A percentile compares a stretch with the other conserved stretches of the same genome.
Conservation (phyloP, 2,888 invertebrate species). For the Mactromeris polynyma region DNA sequence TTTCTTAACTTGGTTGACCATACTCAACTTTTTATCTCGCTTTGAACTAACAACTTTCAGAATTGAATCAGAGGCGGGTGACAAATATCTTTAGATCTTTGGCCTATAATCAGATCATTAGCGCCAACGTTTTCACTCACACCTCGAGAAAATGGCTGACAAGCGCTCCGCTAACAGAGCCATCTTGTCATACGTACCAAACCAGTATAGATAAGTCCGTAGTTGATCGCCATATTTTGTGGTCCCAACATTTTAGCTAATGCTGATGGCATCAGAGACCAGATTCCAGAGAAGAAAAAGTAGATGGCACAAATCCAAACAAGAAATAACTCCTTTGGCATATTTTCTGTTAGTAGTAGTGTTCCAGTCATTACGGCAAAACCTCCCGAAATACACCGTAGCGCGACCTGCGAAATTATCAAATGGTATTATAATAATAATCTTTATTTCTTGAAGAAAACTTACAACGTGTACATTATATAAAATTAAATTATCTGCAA, state of each 20-base stretch:
- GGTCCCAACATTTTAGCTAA: conserved; percentile 44
- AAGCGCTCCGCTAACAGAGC: too few species aligned
- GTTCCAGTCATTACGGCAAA: conserved; percentile 6
- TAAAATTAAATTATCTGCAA: too few species aligned
- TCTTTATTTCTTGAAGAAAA: background rate
- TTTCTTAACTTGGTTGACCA: too few species aligned
- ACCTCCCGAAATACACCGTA: conserved; percentile 17
- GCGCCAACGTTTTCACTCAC: too few species aligned
- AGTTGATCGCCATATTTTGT: conserved; percentile 41
- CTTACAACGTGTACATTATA: too few species aligned
- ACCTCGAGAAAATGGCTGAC: too few species aligned
- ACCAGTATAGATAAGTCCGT: conserved; percentile 26
- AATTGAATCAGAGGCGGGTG: too few species aligned
- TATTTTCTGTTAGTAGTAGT: conserved; percentile 26
- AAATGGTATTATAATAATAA: too few species aligned
- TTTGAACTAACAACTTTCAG: too few species aligned
- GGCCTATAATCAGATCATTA: too few species aligned
- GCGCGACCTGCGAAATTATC: conserved; percentile 15
- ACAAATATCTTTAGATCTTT: too few species aligned
- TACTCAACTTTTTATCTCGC: too few species aligned
- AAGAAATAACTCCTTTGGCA: conserved; percentile 15
- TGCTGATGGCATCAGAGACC: conserved; percentile 31
- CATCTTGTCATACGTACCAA: background rate
- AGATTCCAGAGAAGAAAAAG: conserved; percentile 29
- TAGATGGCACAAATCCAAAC: conserved; percentile 45